Percentiles rank a stretch among this genome's conserved stretches.
phyloP scores from a whole-genome alignment of 2,797 vertebrate species.

The Labeo calbasu region DNA sequence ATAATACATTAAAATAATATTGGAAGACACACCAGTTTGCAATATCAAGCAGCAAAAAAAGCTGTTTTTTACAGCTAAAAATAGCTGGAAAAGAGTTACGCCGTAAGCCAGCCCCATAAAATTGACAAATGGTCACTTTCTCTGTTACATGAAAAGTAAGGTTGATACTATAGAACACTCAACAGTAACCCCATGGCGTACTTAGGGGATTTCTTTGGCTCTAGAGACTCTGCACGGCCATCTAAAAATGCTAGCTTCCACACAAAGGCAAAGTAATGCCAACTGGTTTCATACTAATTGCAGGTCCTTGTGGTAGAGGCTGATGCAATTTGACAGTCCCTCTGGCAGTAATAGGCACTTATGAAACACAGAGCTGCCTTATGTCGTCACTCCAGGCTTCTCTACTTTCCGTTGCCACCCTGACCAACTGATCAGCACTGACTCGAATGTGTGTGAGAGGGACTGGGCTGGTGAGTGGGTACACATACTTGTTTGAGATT shows the following conservation, averaged over 20 bases:
- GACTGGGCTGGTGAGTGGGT: background rate
- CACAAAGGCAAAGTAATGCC: conserved; percentile 55
- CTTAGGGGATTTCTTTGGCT: conserved; percentile 1
- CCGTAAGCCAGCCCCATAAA: too few species aligned
- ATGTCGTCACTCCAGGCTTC: conserved; percentile 5
- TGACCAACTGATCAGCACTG: background rate
- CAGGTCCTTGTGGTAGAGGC: conserved; percentile 27
- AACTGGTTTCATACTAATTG: conserved; percentile 58
- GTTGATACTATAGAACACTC: too few species aligned
- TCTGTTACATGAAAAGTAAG: too few species aligned
- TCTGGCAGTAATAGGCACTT: conserved; percentile 51
- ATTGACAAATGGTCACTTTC: too few species aligned
- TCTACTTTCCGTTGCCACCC: background rate
- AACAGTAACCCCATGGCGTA: too few species aligned
- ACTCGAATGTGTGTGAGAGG: background rate
- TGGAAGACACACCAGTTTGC: too few species aligned
- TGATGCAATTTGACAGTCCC: conserved; percentile 49
- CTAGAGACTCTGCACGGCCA: conserved; percentile 2
- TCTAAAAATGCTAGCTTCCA: conserved; percentile 35
- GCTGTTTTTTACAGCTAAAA: too few species aligned
- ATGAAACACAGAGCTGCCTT: conserved; percentile 41
- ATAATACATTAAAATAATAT: too few species aligned
- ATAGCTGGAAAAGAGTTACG: too few species aligned
- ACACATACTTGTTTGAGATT: background rate
- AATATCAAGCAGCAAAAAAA: too few species aligned